These are phyloP conservation scores for Fistularia commersonii DNA, from an alignment of 2,797 vertebrate species.

Conservation along the genomic window DNA sequence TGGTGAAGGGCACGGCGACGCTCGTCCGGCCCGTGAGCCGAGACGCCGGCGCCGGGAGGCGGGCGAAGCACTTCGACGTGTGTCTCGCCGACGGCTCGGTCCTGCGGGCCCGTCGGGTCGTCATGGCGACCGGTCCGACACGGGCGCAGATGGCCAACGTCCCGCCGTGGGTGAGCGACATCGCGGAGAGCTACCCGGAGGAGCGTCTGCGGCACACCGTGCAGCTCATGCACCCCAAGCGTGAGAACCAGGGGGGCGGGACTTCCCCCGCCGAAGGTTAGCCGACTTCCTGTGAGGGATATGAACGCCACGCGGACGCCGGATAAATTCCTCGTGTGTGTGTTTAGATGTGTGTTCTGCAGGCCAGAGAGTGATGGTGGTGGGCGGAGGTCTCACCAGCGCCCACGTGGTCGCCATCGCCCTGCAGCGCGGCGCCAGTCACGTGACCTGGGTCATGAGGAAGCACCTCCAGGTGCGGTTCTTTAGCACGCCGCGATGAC, in stretches of 20 bases:
- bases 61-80: conserved; percentile 65
- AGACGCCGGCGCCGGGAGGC: conserved; percentile 10
- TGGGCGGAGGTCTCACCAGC: conserved; percentile 79
- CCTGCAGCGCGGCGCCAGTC: conserved; percentile 74
- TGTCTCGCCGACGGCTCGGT: conserved; percentile 59
- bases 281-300: too few species aligned
- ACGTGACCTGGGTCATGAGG: conserved; percentile 80
- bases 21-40: conserved; percentile 59
- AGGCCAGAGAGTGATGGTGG: conserved; percentile 75
- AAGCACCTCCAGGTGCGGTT: conserved; percentile 77
- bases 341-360: conserved; percentile 51
- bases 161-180: conserved; percentile 69
- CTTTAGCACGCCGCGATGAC: conserved; percentile 2
- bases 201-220: conserved; percentile 73
- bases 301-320: too few species aligned
- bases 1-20: conserved; percentile 73
- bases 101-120: conserved; percentile 58
- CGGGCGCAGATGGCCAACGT: conserved; percentile 78
- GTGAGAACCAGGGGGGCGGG: too few species aligned
- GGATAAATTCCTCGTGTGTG: too few species aligned
- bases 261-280: too few species aligned
- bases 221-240: conserved; percentile 68
- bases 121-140: conserved; percentile 77
- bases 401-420: conserved; percentile 76
- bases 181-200: conserved; percentile 73